phyloP scores from a whole-genome alignment of 2,797 vertebrate species.

The Glossophaga mutica region DNA sequence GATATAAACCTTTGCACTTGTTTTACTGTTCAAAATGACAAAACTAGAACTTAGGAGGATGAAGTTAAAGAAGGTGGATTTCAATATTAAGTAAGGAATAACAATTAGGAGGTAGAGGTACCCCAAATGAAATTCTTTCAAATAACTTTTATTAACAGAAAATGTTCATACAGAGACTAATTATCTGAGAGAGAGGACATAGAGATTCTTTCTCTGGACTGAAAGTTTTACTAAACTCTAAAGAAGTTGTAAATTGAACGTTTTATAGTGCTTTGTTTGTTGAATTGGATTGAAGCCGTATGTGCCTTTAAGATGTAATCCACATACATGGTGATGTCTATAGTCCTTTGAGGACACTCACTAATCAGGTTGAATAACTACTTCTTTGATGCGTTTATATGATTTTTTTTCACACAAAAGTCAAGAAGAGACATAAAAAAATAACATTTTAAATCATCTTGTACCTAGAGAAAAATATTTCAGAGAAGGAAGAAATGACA shows the following conservation, averaged over 20 bases:
- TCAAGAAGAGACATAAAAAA: slow-evolving; percentile 63
- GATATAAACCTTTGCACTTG: not conserved
- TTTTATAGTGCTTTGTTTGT: slow-evolving; percentile 8
- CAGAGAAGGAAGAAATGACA: slow-evolving; percentile 61
- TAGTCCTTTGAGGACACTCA: slow-evolving; percentile 33
- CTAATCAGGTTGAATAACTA: slow-evolving; percentile 59
- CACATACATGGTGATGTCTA: not conserved
- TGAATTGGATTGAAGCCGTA: not conserved
- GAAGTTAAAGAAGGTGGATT: not conserved
- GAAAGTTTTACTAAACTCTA: slow-evolving; percentile 2
- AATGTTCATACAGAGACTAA: slow-evolving; percentile 31
- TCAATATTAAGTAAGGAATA: not conserved
- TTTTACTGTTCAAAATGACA: not conserved
- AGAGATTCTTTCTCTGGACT: not conserved
- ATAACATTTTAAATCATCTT: slow-evolving; percentile 67
- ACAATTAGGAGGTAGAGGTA: not conserved
- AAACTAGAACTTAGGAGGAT: not conserved
- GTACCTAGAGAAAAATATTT: slow-evolving; percentile 63
- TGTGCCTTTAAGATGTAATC: slow-evolving; percentile 43
- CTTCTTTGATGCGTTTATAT: slow-evolving; percentile 32
- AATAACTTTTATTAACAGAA: slow-evolving; percentile 15
- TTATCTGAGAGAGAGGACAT: not conserved
- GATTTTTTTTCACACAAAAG: slow-evolving; percentile 27
- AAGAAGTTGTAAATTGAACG: not conserved
- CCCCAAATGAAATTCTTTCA: not conserved